A percentile compares a stretch with the other conserved stretches of the same genome.
Evolutionary conservation across 2,113 vertebrate species (phyloP).

Genomic region (Salvelinus namaycush): DNA sequence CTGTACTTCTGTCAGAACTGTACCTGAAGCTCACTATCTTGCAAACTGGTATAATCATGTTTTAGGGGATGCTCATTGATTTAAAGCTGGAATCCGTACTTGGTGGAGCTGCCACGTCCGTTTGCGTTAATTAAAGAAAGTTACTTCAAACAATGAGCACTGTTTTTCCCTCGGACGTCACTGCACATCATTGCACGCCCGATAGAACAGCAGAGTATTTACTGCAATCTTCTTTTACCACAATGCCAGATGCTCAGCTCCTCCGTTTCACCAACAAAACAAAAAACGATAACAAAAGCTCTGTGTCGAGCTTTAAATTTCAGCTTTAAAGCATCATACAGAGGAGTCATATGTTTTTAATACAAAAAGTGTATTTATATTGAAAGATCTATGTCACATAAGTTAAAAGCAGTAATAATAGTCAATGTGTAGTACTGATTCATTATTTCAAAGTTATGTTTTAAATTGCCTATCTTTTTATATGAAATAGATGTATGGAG

Average conservation of each 20-base stretch:
- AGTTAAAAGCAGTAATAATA: constrained; percentile 66
- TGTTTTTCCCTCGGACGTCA: no score
- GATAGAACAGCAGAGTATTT: no score
- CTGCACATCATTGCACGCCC: no score
- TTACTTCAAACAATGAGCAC: no score
- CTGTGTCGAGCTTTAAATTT: not conserved
- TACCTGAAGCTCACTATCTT: not conserved
- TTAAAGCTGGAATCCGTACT: constrained; percentile 11
- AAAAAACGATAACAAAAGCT: no score
- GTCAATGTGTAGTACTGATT: constrained; percentile 54
- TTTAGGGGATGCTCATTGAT: constrained; percentile 22
- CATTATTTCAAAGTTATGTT: constrained; percentile 54
- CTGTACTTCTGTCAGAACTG: not conserved
- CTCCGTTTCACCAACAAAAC: no score
- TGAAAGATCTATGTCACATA: constrained; percentile 47
- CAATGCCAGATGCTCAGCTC: no score
- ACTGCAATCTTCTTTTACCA: no score
- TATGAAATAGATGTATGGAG: constrained; percentile 44
- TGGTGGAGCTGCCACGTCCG: no score
- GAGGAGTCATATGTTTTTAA: constrained; percentile 32
- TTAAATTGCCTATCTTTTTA: constrained; percentile 62
- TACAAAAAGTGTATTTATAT: constrained; percentile 66
- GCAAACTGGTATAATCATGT: not conserved
- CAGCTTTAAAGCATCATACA: constrained; percentile 8
- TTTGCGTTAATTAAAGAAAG: no score